Evolutionary conservation across 2,797 vertebrate genomes (phyloP), one percentile per base, ranked within the genome.

Genomic region (Anas georgica): DNA sequence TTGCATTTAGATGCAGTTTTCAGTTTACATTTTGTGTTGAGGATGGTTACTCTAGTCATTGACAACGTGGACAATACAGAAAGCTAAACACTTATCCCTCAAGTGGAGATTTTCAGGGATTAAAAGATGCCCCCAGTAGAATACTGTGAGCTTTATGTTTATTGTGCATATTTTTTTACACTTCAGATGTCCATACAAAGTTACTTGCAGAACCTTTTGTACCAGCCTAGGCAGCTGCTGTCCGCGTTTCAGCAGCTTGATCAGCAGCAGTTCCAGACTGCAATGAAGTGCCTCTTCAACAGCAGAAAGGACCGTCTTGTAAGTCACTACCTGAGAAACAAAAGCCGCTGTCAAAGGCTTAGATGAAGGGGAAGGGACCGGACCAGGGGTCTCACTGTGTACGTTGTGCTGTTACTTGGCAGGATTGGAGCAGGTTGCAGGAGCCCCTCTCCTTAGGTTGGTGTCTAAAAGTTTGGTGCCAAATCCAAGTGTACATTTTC

Each of bases 191-290:
- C 98, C 28, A 70, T 98, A 81, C 91, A 93, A 86, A 96, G 86
- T 39, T 97, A 98, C 69, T 91, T 98, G 95, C 83, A 96, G 83
- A 95, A 95, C 62, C 94, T 96, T 66, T 85, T 97, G 70, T 93
- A 96, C 70, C 97, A 97, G 80, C 98, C 98, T 39, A 97, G 96
- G 84, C 94, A 97, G 31, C 97, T 98, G 4, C 90, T 98, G 23
- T 94, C 93, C 0, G 97, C 97, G 86, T 96, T 98, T 50, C 97
- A 94, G 52, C 95, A 94, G 9, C 93, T 98, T 39, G 97, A 97
- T 33, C 83, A 76, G 22, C 97, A 92, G 67, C 97, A 97, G 56
- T 98, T 98, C 95, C 95, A 55, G 79, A 97, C 97, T 5, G 97
- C 97, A 21, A 97, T 98, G 97, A 98, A 97, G 37, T 97, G 91